Percentiles rank a stretch among this genome's conserved stretches.
These are phyloP conservation scores for Lycaon pictus DNA, from an alignment of 2,113 vertebrate genomes.

Conservation along the genomic window DNA sequence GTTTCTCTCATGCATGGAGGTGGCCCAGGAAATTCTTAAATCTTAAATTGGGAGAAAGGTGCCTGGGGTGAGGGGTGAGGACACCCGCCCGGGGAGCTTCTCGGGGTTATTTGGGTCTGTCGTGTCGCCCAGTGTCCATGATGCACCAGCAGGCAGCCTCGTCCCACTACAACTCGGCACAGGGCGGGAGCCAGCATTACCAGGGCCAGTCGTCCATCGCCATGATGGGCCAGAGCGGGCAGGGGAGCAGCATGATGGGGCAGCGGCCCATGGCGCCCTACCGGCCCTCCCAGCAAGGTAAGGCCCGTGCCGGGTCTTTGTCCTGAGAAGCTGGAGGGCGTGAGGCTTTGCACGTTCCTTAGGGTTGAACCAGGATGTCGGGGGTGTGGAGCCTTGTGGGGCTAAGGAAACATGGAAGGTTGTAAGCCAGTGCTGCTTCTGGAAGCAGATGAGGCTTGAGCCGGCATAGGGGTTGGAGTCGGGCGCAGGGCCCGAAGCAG, in stretches of 20 bases:
- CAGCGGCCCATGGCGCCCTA: slow-evolving; percentile 96
- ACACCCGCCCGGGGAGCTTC: not conserved
- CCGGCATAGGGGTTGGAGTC: accelerated
- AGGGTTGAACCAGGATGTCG: accelerated
- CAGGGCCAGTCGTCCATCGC: slow-evolving; percentile 95
- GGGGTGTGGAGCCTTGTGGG: accelerated
- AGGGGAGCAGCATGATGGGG: slow-evolving; percentile 94
- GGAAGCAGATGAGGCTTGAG: not conserved
- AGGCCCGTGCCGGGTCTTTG: accelerated
- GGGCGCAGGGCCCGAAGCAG: accelerated
- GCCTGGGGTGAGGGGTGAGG: not conserved
- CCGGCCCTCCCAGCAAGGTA: slow-evolving; percentile 96
- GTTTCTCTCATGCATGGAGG: not conserved
- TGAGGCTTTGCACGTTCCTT: not conserved
- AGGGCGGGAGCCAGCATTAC: slow-evolving; percentile 94
- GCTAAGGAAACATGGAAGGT: accelerated
- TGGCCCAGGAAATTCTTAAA: not conserved
- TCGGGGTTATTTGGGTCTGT: not conserved
- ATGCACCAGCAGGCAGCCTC: slow-evolving; percentile 97
- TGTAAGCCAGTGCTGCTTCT: accelerated
- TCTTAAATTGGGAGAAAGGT: not conserved
- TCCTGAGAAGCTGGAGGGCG: accelerated
- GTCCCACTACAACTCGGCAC: slow-evolving; percentile 93
- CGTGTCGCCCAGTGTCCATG: slow-evolving; percentile 91
- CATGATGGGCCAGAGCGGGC: slow-evolving; percentile 96